Percentiles rank a stretch among this genome's conserved stretches.
These are phyloP conservation scores for Sus cebifrons DNA, from an alignment of 2,797 vertebrate genomes.

Conservation along the genomic window DNA sequence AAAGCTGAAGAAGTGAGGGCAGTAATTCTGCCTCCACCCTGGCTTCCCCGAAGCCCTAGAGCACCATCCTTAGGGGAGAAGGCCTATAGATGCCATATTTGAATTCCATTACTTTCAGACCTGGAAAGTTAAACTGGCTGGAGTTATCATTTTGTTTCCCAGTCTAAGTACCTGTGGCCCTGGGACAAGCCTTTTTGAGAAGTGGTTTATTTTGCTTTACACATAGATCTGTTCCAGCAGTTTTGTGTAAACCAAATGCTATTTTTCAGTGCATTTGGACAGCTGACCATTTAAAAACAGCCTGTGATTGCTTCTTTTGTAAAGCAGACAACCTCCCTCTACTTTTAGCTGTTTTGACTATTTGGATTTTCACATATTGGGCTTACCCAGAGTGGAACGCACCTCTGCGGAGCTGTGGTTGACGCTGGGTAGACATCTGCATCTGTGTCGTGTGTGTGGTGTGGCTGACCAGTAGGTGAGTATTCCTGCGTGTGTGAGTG, in stretches of 20 bases:
- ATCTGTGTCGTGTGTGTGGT: conserved; percentile 85
- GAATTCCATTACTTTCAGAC: conserved; percentile 79
- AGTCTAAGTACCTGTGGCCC: conserved; percentile 71
- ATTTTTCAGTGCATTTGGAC: conserved; percentile 81
- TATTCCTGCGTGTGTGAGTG: conserved; percentile 84
- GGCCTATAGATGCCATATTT: conserved; percentile 59
- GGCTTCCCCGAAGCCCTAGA: conserved; percentile 63
- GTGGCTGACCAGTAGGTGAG: conserved; percentile 87
- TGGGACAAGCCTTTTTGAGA: conserved; percentile 83
- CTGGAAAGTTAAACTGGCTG: conserved; percentile 74
- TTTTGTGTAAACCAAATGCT: conserved; percentile 84
- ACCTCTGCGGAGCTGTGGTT: conserved; percentile 79
- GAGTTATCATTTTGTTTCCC: conserved; percentile 78
- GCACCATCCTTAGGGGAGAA: conserved; percentile 60
- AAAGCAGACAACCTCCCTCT: conserved; percentile 81
- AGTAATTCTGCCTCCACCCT: conserved; percentile 47
- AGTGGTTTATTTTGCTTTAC: conserved; percentile 84
- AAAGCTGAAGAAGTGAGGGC: conserved; percentile 71
- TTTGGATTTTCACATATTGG: conserved; percentile 81
- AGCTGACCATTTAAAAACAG: conserved; percentile 84
- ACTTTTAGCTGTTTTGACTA: conserved; percentile 82
- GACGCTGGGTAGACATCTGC: conserved; percentile 82
- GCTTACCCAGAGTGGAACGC: conserved; percentile 83
- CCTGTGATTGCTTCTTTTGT: conserved; percentile 85
- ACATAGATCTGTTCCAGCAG: conserved; percentile 78